These are phyloP conservation scores for Eurypyga helias DNA, from an alignment of 2,113 vertebrate species.

Conservation along the genomic window DNA sequence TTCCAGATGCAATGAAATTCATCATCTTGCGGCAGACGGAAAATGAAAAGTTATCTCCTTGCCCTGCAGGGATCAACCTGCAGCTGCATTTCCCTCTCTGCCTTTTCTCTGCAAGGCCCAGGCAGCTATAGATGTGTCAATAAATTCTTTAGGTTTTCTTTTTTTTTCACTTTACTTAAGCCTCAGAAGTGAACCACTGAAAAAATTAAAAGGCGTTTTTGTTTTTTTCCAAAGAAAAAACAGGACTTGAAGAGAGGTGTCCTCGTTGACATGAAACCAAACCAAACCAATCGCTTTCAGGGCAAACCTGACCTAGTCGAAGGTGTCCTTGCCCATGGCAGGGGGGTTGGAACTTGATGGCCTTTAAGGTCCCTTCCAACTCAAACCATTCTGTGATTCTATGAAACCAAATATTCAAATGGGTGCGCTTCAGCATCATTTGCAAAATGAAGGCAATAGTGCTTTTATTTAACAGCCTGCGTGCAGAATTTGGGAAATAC, in stretches of 20 bases:
- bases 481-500: not conserved
- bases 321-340: too few relatives aligned
- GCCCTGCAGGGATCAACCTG: slow-evolving; percentile 42
- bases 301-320: not conserved
- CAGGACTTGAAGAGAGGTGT: not conserved
- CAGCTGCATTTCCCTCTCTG: slow-evolving; percentile 2
- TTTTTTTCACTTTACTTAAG: not conserved
- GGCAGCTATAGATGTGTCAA: not conserved
- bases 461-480: not conserved
- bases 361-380: too few relatives aligned
- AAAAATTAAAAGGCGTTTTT: not conserved
- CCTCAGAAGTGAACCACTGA: not conserved
- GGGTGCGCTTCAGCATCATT: accelerated
- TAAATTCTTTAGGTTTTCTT: not conserved
- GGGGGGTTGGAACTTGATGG: too few relatives aligned
- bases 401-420: not conserved
- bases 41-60: slow-evolving; percentile 47
- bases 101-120: slow-evolving; percentile 3
- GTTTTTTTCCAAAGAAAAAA: not conserved
- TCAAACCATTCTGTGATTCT: too few relatives aligned
- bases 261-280: not conserved
- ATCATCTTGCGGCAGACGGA: not conserved
- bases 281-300: not conserved
- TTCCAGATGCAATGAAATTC: slow-evolving; percentile 45
- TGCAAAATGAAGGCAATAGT: not conserved